Base-by-base conservation (phyloP, 1,140 invertebrate species). In the Leptonema lineaticorne region DNA sequence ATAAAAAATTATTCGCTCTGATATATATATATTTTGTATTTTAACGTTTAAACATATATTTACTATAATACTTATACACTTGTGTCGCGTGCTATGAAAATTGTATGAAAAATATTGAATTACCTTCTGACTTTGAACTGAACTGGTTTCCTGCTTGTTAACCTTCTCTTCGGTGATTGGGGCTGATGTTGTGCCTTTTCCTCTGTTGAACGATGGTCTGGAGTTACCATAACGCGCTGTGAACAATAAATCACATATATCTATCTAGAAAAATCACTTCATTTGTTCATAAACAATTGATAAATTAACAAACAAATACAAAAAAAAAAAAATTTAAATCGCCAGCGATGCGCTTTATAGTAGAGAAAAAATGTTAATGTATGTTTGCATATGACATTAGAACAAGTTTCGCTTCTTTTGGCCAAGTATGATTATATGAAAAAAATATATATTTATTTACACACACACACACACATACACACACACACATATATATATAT, bases 121-220 rank as follows among this genome's bases (percentile, higher is more conserved):
- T 65, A 71, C 69, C 69, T 65, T 71, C 8, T 33, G 28, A 37
- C 67, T 71, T 45, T 72, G 67, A 4, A 67, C 70, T 0, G 63
- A 56, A 33, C 50, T 18, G n/a, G 70, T 20, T 57, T 72, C 70
- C 26, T 67, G 41, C 30, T 72, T 72, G 33, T 50, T 72, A 5
- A 72, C 58, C 37, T 67, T 69, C 24, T 69, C 70, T 48, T 69
- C 70, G 0, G 50, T 27, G 2, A 62, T 46, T 7, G 63, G 9
- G 1, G 63, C 45, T 4, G 60, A 46, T 56, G 29, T 50, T 16
- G 59, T 71, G 16, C 56, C 48, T 24, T 69, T 69, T 14, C 67
- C 64, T 64, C 58, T 63, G 18, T 67, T 64, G 60, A 72, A 69
- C 7, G 48, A 24, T 1, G 67, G 67, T 57, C 67, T 69, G 1